Evolutionary conservation across 1,140 invertebrate species (phyloP).

Genomic region (Penaeus vannamei): DNA sequence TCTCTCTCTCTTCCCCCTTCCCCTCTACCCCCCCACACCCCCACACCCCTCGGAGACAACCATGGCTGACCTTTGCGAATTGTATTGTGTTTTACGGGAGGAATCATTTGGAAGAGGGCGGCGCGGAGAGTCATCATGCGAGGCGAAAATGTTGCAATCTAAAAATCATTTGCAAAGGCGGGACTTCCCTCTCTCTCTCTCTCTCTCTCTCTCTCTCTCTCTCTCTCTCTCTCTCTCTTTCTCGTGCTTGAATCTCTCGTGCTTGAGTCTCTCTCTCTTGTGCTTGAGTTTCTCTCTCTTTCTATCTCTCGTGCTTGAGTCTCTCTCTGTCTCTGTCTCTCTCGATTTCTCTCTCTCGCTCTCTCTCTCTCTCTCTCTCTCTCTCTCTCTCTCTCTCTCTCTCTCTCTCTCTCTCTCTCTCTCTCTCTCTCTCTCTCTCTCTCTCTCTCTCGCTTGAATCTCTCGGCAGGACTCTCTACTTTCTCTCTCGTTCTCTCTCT

Average conservation of each 20-base stretch:
- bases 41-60: background rate
- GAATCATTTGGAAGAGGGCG: slow-evolving; percentile 41
- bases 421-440: background rate
- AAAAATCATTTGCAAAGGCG: slow-evolving; percentile 58
- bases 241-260: background rate
- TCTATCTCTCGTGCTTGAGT: background rate
- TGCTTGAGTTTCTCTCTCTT: background rate
- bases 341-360: background rate
- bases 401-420: background rate
- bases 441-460: too few species aligned
- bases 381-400: background rate
- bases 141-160: slow-evolving; percentile 57
- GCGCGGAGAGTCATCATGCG: slow-evolving; percentile 34
- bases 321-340: slow-evolving; percentile 26
- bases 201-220: background rate
- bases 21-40: background rate
- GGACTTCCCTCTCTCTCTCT: background rate
- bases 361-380: too few species aligned
- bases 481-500: too few species aligned
- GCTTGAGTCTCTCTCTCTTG: background rate
- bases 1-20: background rate
- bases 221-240: background rate
- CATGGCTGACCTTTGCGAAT: slow-evolving; percentile 32
- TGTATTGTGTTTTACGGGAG: slow-evolving; percentile 35
- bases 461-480: too few species aligned